These are phyloP conservation scores for Ibidorhyncha struthersii DNA, from an alignment of 2,113 vertebrate species.

Conservation along the genomic window DNA sequence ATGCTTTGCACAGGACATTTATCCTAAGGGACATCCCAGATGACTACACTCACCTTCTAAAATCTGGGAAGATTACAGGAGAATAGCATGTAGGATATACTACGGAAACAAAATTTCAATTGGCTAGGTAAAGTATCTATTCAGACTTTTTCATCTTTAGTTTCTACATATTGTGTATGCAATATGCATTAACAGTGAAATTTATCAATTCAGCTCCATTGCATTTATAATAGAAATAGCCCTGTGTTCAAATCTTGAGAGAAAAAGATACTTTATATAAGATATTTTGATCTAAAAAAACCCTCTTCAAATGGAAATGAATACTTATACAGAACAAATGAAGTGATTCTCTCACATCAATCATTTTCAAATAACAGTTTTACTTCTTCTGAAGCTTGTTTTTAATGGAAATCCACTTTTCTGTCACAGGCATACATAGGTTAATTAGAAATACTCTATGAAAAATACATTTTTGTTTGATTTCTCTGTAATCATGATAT, in stretches of 20 bases:
- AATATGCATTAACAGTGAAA: not conserved
- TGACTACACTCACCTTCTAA: not conserved
- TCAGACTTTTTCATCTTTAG: not conserved
- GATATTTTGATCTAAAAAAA: not conserved
- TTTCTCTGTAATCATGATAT: not conserved
- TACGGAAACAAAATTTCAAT: not conserved
- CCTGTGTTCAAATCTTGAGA: not conserved
- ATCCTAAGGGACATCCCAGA: not conserved
- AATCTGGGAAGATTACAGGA: not conserved
- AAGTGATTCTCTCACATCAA: not conserved
- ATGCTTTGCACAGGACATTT: not conserved
- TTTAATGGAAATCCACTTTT: not conserved
- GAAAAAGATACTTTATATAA: not conserved
- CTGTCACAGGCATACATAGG: not conserved
- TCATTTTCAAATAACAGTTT: not conserved
- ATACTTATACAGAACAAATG: not conserved
- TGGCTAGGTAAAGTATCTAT: not conserved
- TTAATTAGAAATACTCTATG: not conserved
- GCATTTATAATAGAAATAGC: not conserved
- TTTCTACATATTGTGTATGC: not conserved
- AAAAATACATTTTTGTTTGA: not conserved
- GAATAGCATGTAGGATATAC: not conserved
- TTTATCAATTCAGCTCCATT: not conserved
- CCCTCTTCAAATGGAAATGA: not conserved
- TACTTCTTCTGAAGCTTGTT: not conserved